phyloP scores from a whole-genome alignment of 2,113 vertebrate species.

The Grammomys surdaster region DNA sequence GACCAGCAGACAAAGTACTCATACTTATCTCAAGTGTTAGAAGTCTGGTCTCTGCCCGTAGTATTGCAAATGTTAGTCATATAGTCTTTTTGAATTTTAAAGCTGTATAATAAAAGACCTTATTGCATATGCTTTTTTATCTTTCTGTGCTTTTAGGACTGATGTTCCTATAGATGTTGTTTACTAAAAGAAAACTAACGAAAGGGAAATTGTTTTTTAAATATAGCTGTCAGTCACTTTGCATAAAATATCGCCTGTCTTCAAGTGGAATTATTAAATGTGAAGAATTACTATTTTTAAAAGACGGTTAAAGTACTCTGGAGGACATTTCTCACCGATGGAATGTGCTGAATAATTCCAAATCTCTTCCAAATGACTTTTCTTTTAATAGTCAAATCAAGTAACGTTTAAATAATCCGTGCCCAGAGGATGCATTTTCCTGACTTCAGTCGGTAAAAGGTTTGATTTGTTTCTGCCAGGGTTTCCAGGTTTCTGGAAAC shows the following conservation, averaged over 20 bases:
- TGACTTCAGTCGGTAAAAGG: neutral
- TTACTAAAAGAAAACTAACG: neutral
- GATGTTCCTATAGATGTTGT: neutral
- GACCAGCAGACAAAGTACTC: neutral
- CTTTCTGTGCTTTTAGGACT: neutral
- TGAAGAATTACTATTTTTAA: neutral
- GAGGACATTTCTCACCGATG: neutral
- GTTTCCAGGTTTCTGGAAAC: neutral
- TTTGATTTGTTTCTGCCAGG: neutral
- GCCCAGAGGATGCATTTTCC: neutral
- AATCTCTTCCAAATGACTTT: neutral
- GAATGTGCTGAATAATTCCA: neutral
- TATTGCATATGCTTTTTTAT: neutral
- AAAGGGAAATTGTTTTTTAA: neutral
- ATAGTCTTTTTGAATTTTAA: neutral
- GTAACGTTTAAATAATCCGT: neutral
- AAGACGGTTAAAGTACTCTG: neutral
- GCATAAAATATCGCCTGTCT: constrained; percentile 1
- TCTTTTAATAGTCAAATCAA: neutral
- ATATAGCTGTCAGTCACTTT: neutral
- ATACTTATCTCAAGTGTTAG: neutral
- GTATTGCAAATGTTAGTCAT: neutral
- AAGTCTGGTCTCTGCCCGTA: neutral
- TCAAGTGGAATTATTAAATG: neutral
- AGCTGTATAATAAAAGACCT: neutral